Conservation (phyloP, 2,888 invertebrate genomes). For the Neoascia interrupta region DNA sequence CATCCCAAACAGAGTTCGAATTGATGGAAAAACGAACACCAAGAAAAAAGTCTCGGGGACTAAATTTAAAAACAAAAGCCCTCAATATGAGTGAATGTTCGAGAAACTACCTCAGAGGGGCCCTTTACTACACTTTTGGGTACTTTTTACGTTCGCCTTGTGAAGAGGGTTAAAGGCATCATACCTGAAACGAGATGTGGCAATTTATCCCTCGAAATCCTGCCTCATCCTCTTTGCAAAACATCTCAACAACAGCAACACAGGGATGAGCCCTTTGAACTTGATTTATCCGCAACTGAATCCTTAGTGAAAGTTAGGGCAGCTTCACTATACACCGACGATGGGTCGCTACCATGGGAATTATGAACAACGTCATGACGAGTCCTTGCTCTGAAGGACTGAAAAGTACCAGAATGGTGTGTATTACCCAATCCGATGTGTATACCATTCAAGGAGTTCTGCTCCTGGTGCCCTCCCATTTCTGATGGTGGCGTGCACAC, state of each 20-base stretch:
- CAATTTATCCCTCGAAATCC: neutral
- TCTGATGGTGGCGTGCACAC: too few species aligned
- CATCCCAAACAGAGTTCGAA: too few species aligned
- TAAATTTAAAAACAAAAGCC: slow-evolving; percentile 10
- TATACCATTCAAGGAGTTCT: too few species aligned
- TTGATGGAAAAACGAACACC: neutral
- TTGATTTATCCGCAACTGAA: slow-evolving; percentile 45
- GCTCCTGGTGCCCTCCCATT: too few species aligned
- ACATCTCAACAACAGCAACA: neutral
- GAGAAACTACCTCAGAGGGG: slow-evolving; percentile 25
- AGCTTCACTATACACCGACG: too few species aligned
- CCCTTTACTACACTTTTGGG: slow-evolving; percentile 31
- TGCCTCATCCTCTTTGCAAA: neutral
- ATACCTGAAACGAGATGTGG: neutral
- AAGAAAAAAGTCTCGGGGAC: neutral
- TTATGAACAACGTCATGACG: slow-evolving; percentile 10
- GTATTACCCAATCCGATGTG: slow-evolving; percentile 23
- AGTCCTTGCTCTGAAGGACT: too few species aligned
- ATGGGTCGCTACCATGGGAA: slow-evolving; percentile 9
- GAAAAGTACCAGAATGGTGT: too few species aligned
- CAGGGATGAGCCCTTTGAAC: neutral
- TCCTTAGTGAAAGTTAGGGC: slow-evolving; percentile 19
- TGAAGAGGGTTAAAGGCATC: slow-evolving; percentile 22
- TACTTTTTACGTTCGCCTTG: slow-evolving; percentile 8
- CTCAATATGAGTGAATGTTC: slow-evolving; percentile 22